A percentile compares a stretch with the other conserved stretches of the same genome.
Conservation (phyloP, 1,140 invertebrate genomes). For the Orchesella cincta region DNA sequence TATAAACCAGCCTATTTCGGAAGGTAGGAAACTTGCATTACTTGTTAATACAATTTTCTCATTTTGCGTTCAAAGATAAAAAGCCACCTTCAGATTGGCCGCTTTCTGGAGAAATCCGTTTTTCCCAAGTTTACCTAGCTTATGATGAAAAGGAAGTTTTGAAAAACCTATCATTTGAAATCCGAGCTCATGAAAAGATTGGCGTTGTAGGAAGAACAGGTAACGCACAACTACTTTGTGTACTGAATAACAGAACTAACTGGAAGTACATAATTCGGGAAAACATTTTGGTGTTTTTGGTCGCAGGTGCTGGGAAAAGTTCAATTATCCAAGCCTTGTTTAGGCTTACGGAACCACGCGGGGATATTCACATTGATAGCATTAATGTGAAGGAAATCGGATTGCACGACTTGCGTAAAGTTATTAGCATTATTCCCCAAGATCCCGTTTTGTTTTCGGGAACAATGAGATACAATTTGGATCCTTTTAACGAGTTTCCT, state of each 20-base stretch:
- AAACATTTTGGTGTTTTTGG: too few species aligned
- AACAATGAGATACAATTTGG: conserved; percentile 78
- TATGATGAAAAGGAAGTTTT: conserved; percentile 70
- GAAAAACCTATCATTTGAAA: conserved; percentile 60
- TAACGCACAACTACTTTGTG: too few species aligned
- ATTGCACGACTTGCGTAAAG: conserved; percentile 69
- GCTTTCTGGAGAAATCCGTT: conserved; percentile 61
- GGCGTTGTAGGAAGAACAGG: conserved; percentile 75
- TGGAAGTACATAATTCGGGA: too few species aligned
- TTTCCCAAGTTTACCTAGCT: conserved; percentile 67
- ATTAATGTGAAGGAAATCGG: conserved; percentile 67
- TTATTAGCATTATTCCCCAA: conserved; percentile 80
- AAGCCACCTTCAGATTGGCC: conserved; percentile 56
- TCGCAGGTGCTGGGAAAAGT: conserved; percentile 58
- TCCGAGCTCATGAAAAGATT: conserved; percentile 62
- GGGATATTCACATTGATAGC: conserved; percentile 68
- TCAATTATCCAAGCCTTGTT: conserved; percentile 60
- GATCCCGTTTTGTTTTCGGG: conserved; percentile 85
- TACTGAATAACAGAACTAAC: too few species aligned
- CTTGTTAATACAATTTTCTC: too few species aligned
- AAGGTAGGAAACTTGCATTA: too few species aligned
- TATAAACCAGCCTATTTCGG: too few species aligned
- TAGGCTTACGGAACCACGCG: conserved; percentile 58
- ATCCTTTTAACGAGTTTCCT: conserved; percentile 74
- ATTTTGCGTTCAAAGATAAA: too few species aligned